Evolutionary conservation across 1,140 invertebrate species (phyloP).

Genomic region (Drosophila mayri): DNA sequence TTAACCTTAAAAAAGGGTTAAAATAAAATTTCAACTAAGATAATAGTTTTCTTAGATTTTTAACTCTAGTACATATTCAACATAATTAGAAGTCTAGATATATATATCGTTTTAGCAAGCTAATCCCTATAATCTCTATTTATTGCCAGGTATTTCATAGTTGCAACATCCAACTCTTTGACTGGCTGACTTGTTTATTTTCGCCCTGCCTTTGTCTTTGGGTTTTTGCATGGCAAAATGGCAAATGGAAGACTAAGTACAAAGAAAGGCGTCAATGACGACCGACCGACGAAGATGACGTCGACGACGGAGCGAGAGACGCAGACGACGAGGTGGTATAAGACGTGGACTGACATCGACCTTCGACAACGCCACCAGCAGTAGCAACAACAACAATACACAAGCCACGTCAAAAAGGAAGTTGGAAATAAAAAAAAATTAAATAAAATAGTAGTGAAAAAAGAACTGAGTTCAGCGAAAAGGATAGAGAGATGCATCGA

Average conservation of each 20-base stretch:
- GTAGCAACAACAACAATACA: slow-evolving; percentile 8
- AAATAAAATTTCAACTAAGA: too few species aligned
- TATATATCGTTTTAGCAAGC: too few species aligned
- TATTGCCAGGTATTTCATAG: slow-evolving; percentile 10
- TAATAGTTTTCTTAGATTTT: too few species aligned
- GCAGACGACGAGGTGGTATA: slow-evolving; percentile 19
- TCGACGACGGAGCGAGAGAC: slow-evolving; percentile 9
- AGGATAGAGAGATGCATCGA: slow-evolving; percentile 64
- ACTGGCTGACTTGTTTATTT: slow-evolving; percentile 34
- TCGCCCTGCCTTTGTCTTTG: slow-evolving; percentile 33
- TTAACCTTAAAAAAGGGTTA: not conserved
- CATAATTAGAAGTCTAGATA: too few species aligned
- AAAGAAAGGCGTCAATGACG: slow-evolving; percentile 78
- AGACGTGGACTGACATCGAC: slow-evolving; percentile 32
- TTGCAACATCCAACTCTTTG: not conserved
- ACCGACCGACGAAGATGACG: slow-evolving; percentile 16
- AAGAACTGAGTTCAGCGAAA: slow-evolving; percentile 10
- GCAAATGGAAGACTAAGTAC: slow-evolving; percentile 62
- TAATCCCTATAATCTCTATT: too few species aligned
- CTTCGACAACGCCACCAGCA: slow-evolving; percentile 53
- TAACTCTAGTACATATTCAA: not conserved
- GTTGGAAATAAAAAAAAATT: slow-evolving; percentile 26
- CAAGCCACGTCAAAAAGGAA: slow-evolving; percentile 63
- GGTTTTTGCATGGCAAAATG: slow-evolving; percentile 64
- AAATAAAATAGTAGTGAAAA: slow-evolving; percentile 11